phyloP scores from a whole-genome alignment of 2,888 invertebrate species.

The Corbicula japonica region DNA sequence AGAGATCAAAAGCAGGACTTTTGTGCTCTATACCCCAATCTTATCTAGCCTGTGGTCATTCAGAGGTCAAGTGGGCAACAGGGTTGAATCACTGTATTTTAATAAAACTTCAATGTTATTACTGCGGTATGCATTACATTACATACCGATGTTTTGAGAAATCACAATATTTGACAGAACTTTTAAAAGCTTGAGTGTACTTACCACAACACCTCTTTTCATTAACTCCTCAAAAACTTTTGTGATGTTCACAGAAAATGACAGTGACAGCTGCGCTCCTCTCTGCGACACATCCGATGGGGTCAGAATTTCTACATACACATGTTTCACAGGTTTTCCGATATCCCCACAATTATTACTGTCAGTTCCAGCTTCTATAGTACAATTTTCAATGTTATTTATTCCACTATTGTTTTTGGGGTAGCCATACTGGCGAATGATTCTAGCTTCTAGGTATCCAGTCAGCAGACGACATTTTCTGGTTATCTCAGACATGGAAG shows the following conservation, averaged over 20 bases:
- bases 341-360: neutral
- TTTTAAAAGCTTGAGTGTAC: no score
- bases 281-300: constrained; percentile 87
- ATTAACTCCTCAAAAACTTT: constrained; percentile 87
- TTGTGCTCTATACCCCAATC: no score
- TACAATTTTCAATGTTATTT: neutral
- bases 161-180: no score
- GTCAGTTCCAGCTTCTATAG: neutral
- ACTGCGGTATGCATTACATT: no score
- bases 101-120: no score
- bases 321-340: constrained; percentile 29
- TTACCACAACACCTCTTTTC: constrained; percentile 88
- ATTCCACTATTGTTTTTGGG: constrained; percentile 21
- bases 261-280: constrained; percentile 88
- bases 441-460: constrained; percentile 88
- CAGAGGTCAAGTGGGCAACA: no score
- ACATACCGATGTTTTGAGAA: no score
- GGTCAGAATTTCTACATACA: constrained; percentile 87
- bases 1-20: no score
- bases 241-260: constrained; percentile 86
- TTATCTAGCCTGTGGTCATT: no score
- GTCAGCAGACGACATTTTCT: constrained; percentile 88
- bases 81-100: no score
- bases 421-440: constrained; percentile 81
- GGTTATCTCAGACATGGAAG: constrained; percentile 86